phyloP scores from a whole-genome alignment of 1,140 invertebrate species.

The Eumeta japonica region DNA sequence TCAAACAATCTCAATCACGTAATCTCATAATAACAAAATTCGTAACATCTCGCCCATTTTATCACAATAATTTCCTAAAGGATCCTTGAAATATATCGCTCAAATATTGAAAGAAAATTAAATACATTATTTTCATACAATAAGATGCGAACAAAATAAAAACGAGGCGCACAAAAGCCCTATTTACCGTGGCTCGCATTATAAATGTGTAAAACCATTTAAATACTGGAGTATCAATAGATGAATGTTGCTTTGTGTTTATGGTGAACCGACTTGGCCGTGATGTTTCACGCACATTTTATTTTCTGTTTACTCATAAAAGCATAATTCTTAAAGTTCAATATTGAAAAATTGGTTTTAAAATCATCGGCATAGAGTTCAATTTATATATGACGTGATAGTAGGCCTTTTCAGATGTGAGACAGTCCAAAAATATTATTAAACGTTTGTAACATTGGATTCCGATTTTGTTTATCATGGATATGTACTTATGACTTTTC shows the following conservation, averaged over 20 bases:
- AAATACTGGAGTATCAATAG: constrained; percentile 50
- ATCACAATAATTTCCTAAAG: too few relatives aligned
- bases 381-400: not conserved
- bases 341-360: not conserved
- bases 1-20: too few relatives aligned
- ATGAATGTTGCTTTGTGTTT: constrained; percentile 50
- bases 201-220: constrained; percentile 58
- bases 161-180: constrained; percentile 36
- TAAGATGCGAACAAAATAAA: constrained; percentile 44
- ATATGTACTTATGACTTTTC: not conserved
- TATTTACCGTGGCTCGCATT: constrained; percentile 54
- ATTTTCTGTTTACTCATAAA: constrained; percentile 15
- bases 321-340: not conserved
- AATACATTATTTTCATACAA: constrained; percentile 53
- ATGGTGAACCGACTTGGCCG: constrained; percentile 53
- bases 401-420: too few relatives aligned
- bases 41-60: too few relatives aligned
- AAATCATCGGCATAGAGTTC: not conserved
- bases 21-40: too few relatives aligned
- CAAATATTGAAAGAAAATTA: too few relatives aligned
- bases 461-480: not conserved
- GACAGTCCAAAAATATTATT: too few relatives aligned
- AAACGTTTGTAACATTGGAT: not conserved
- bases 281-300: constrained; percentile 53
- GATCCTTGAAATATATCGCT: too few relatives aligned